These are phyloP conservation scores for Aurelia sp. DNA, from an alignment of 30 jellyfish, hydroid and myxozoan species.

Conservation along the genomic window DNA sequence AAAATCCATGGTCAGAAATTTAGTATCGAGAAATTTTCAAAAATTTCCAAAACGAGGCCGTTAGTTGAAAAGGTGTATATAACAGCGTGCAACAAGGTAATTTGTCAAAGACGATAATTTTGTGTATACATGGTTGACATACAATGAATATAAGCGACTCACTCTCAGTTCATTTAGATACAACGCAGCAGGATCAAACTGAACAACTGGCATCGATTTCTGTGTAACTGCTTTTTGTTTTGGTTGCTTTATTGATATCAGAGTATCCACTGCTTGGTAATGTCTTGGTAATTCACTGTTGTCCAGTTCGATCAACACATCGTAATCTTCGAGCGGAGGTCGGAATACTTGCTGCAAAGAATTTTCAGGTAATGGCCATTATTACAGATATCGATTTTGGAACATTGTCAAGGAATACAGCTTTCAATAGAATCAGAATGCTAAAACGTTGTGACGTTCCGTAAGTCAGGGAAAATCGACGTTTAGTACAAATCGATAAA, in stretches of 20 bases:
- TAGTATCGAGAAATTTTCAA: no score
- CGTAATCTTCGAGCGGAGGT: conserved; percentile 81
- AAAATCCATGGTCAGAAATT: no score
- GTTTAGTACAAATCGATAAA: no score
- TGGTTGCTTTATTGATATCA: conserved; percentile 48
- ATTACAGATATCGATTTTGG: background rate
- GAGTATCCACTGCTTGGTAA: conserved; percentile 75
- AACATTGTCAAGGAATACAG: no score
- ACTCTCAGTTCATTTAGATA: conserved; percentile 22
- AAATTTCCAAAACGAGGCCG: no score
- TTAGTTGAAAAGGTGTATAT: no score
- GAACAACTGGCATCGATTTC: conserved; percentile 74
- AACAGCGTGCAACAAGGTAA: no score
- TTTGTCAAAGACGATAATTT: no score
- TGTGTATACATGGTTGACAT: no score
- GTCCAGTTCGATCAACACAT: conserved; percentile 77
- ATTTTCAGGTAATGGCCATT: background rate
- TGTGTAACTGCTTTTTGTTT: conserved; percentile 11
- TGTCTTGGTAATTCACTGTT: conserved; percentile 66
- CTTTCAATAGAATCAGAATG: no score
- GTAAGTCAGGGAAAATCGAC: no score
- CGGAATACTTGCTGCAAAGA: conserved; percentile 77
- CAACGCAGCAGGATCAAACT: conserved; percentile 69
- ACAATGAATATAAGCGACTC: background rate
- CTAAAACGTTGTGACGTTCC: no score